A percentile compares a stretch with the other conserved stretches of the same genome.
phyloP scores from a whole-genome alignment of 2,113 vertebrate species.

The Ochotona curzoniae region DNA sequence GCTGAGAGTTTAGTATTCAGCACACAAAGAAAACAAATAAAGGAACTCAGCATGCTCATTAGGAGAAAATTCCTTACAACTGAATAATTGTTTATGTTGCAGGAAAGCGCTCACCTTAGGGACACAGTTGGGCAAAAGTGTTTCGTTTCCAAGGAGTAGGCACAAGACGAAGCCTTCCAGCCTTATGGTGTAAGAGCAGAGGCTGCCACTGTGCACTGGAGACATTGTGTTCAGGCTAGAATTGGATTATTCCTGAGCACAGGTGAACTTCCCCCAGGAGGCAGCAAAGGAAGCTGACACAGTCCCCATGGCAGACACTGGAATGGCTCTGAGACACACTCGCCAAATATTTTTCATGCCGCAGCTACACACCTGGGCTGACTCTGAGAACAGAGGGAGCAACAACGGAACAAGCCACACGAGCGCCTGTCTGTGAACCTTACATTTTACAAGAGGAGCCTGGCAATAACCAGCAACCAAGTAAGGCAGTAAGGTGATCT shows the following conservation, averaged over 20 bases:
- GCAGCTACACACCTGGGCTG: no score
- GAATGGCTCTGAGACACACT: fast-evolving
- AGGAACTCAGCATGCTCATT: not conserved
- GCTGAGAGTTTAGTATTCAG: not conserved
- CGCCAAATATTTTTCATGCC: not conserved
- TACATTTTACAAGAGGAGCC: not conserved
- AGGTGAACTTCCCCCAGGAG: not conserved
- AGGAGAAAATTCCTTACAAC: not conserved
- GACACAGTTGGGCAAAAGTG: not conserved
- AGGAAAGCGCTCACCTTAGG: not conserved
- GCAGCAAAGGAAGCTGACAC: no score
- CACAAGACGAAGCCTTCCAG: not conserved
- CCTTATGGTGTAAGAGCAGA: no score
- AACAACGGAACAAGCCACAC: not conserved
- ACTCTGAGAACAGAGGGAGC: not conserved
- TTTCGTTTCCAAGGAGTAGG: not conserved
- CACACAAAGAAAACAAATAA: not conserved
- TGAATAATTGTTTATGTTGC: not conserved
- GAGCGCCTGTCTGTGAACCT: not conserved
- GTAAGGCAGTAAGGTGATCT: not conserved
- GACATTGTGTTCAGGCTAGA: not conserved
- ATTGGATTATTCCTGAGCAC: not conserved
- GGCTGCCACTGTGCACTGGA: not conserved
- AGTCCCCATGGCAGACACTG: not conserved
- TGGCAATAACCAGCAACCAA: not conserved